Evolutionary conservation across 2,888 invertebrate genomes (phyloP).

Genomic region (Liopterus haemorrhoidalis): DNA sequence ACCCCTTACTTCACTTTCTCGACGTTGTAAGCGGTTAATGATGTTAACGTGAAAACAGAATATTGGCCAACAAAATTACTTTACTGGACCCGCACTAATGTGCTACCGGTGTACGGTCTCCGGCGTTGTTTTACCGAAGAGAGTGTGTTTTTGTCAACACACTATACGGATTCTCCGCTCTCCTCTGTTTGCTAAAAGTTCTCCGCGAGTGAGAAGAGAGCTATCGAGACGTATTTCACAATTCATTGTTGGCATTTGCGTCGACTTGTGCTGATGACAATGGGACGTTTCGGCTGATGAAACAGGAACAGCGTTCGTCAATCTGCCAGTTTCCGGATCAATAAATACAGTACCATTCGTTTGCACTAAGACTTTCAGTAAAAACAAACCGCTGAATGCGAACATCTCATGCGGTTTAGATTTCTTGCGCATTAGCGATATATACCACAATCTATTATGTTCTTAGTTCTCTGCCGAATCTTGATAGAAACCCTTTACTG

Average conservation of each 20-base stretch:
- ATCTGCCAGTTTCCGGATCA: conserved; percentile 19
- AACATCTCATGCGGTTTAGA: no score
- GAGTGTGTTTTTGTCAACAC: neutral
- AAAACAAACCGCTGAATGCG: no score
- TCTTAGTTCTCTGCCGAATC: no score
- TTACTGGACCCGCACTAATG: conserved; percentile 17
- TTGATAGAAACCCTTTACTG: no score
- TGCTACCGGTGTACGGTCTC: conserved; percentile 6
- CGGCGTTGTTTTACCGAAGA: conserved; percentile 9
- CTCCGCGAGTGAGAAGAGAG: conserved; percentile 6
- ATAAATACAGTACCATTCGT: no score
- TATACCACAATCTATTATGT: no score
- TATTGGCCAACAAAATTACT: conserved; percentile 22
- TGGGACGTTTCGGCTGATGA: conserved; percentile 12
- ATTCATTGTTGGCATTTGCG: neutral
- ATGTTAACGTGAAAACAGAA: conserved; percentile 23
- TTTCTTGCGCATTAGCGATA: no score
- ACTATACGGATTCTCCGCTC: neutral
- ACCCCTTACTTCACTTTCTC: conserved; percentile 16
- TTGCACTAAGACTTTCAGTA: no score
- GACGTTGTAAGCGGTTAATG: conserved; percentile 23
- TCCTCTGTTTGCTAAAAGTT: conserved; percentile 9
- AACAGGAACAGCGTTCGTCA: conserved; percentile 17
- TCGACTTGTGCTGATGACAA: conserved; percentile 10
- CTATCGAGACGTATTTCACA: neutral